These are phyloP conservation scores for Catajapyx aquilonaris DNA, from an alignment of 1,140 invertebrate genomes.

Conservation along the genomic window DNA sequence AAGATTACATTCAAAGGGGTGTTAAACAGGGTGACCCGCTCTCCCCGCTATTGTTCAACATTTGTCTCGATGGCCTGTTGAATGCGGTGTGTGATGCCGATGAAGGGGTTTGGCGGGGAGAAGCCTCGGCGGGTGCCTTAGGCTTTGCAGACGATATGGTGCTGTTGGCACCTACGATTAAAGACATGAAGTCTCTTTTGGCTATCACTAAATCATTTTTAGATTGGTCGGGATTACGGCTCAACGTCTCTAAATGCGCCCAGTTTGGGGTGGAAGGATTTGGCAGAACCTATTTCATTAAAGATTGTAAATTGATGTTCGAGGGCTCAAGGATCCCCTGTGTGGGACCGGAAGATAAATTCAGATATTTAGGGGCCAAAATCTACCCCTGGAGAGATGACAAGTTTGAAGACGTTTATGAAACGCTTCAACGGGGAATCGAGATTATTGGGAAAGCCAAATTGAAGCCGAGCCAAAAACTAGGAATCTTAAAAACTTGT, in stretches of 20 bases:
- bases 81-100: slow-evolving; percentile 5
- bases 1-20: too few species aligned
- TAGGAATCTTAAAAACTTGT: slow-evolving; percentile 10
- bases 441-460: slow-evolving; percentile 4
- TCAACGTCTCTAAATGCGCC: slow-evolving; percentile 12
- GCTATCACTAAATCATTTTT: slow-evolving; percentile 7
- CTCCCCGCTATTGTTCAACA: slow-evolving; percentile 18
- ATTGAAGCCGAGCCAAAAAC: slow-evolving; percentile 13
- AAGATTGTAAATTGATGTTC: slow-evolving; percentile 7
- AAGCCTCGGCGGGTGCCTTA: slow-evolving; percentile 7
- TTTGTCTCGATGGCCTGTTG: slow-evolving; percentile 16
- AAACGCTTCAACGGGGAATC: slow-evolving; percentile 3
- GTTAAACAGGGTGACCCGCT: slow-evolving; percentile 22
- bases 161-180: slow-evolving; percentile 8
- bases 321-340: not conserved
- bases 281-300: slow-evolving; percentile 10
- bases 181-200: slow-evolving; percentile 8
- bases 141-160: slow-evolving; percentile 19
- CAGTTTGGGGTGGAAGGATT: slow-evolving; percentile 8
- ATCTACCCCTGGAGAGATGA: slow-evolving; percentile 11
- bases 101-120: slow-evolving; percentile 1
- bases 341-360: not conserved
- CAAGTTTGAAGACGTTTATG: slow-evolving; percentile 3
- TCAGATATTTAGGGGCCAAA: slow-evolving; percentile 11
- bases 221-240: slow-evolving; percentile 5